Percentiles rank a stretch among this genome's conserved stretches.
Conservation (phyloP, 2,888 invertebrate species). For the Halocaridina rubra region DNA sequence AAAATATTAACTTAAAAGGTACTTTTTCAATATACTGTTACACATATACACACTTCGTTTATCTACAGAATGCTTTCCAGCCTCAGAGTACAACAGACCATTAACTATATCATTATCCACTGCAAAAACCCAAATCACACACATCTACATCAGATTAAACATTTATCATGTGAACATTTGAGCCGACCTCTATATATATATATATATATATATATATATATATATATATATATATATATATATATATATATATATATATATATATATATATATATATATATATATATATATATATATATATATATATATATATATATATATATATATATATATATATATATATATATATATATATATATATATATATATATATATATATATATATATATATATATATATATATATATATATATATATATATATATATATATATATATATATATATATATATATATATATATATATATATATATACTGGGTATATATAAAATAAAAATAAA, state of each 20-base stretch:
- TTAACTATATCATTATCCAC: not conserved
- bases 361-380: constrained; percentile 9
- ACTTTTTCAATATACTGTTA: not conserved
- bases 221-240: constrained; percentile 10
- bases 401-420: not conserved
- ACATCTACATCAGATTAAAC: not conserved
- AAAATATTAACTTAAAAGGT: too few species aligned
- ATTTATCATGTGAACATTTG: not conserved
- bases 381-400: constrained; percentile 11
- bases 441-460: not conserved
- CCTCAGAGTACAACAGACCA: too few species aligned
- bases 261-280: constrained; percentile 16
- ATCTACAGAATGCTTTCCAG: too few species aligned
- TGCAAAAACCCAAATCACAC: not conserved
- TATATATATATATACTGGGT: too few species aligned
- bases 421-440: not conserved
- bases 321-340: constrained; percentile 13
- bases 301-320: constrained; percentile 15
- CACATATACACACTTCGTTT: not conserved
- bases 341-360: constrained; percentile 1
- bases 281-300: constrained; percentile 13
- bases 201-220: constrained; percentile 14
- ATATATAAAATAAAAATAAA: too few species aligned
- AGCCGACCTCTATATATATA: not conserved
- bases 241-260: constrained; percentile 16